Percentiles rank a stretch among this genome's conserved stretches.
Conservation (phyloP, 2,888 invertebrate species). For the Dysmachus trigonus region DNA sequence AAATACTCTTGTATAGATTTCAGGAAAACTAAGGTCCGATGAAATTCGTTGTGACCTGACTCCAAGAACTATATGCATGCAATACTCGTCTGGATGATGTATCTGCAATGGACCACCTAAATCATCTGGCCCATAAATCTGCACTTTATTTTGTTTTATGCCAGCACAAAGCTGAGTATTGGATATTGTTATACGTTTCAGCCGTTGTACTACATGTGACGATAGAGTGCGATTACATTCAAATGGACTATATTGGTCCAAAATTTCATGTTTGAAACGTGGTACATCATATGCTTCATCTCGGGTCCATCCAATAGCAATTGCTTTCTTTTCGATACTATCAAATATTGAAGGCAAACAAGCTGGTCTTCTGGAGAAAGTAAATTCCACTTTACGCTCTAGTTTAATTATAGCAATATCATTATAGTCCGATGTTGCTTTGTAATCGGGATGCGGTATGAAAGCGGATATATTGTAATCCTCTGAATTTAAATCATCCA, state of each 20-base stretch:
- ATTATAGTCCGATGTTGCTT: slow-evolving; percentile 63
- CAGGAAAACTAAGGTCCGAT: slow-evolving; percentile 65
- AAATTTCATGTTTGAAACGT: slow-evolving; percentile 66
- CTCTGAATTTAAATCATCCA: slow-evolving; percentile 51
- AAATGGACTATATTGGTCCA: slow-evolving; percentile 61
- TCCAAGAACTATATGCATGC: slow-evolving; percentile 66
- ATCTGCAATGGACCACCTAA: slow-evolving; percentile 72
- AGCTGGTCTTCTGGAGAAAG: slow-evolving; percentile 63
- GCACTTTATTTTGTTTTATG: slow-evolving; percentile 63
- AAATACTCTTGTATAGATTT: slow-evolving; percentile 70
- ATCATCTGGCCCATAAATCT: slow-evolving; percentile 68
- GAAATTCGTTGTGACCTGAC: slow-evolving; percentile 66
- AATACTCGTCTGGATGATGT: slow-evolving; percentile 56
- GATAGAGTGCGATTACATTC: slow-evolving; percentile 60
- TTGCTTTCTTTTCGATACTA: slow-evolving; percentile 55
- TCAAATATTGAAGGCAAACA: slow-evolving; percentile 61
- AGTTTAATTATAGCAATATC: slow-evolving; percentile 68
- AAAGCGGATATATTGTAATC: slow-evolving; percentile 55
- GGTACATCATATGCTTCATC: slow-evolving; percentile 54
- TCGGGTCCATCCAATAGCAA: slow-evolving; percentile 67
- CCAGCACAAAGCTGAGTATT: slow-evolving; percentile 69
- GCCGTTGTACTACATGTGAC: slow-evolving; percentile 39
- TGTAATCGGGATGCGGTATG: slow-evolving; percentile 63
- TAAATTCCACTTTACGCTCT: slow-evolving; percentile 59
- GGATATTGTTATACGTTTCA: slow-evolving; percentile 63